Percentiles rank a stretch among this genome's conserved stretches.
phyloP scores from a whole-genome alignment of 2,113 vertebrate genomes.

The Eupsittula cactorum region DNA sequence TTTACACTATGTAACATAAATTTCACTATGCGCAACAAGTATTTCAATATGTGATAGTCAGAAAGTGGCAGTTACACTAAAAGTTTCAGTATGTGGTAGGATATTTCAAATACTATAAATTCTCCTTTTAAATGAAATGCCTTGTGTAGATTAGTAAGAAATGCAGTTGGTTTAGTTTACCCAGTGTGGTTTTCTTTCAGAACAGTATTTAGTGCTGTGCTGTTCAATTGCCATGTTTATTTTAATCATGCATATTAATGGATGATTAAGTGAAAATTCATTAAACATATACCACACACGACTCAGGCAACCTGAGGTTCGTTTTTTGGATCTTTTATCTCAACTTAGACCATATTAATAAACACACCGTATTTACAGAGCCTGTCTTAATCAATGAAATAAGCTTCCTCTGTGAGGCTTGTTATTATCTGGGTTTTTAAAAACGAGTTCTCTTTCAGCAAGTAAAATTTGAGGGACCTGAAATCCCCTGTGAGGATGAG shows the following conservation, averaged over 20 bases:
- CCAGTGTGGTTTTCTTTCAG: constrained; percentile 10
- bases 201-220: background rate
- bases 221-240: background rate
- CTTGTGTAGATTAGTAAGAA: constrained; percentile 28
- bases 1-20: constrained; percentile 74
- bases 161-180: constrained; percentile 38
- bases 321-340: background rate
- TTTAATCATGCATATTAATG: constrained; percentile 17
- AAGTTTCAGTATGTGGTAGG: constrained; percentile 69
- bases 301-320: background rate
- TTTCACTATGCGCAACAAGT: constrained; percentile 65
- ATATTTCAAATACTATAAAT: constrained; percentile 62
- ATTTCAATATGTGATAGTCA: constrained; percentile 69
- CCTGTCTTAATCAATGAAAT: background rate
- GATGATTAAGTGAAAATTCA: constrained; percentile 40
- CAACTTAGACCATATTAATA: background rate
- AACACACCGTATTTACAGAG: background rate
- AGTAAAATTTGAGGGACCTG: background rate
- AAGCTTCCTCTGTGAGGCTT: background rate
- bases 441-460: background rate
- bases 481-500: background rate
- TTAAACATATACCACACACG: background rate
- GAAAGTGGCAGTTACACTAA: constrained; percentile 69
- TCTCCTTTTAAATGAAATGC: constrained; percentile 45
- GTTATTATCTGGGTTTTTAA: fast-evolving